A percentile compares a stretch with the other conserved stretches of the same genome.
Conservation (phyloP, 2,797 vertebrate species). For the Schizothorax lantsangensis region DNA sequence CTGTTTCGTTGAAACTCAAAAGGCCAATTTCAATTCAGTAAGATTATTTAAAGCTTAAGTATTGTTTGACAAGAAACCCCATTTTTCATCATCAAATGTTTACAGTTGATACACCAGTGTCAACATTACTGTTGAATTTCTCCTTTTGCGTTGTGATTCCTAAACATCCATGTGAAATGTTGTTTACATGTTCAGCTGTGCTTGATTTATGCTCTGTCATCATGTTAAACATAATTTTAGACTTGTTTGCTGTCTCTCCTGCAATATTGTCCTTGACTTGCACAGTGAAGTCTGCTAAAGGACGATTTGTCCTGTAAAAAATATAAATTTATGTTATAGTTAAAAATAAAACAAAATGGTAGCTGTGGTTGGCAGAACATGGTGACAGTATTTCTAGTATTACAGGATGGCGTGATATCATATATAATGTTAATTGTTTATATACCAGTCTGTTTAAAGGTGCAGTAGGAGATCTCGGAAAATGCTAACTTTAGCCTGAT, state of each 20-base stretch:
- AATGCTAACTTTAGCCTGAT: no score
- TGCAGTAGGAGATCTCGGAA: no score
- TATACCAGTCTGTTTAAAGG: no score
- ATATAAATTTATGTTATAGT: background rate
- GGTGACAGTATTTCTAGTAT: background rate
- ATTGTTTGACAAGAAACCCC: background rate
- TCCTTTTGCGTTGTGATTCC: background rate
- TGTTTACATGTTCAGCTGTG: background rate
- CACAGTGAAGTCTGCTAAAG: no score
- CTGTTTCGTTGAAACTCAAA: constrained; percentile 13
- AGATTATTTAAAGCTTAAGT: background rate
- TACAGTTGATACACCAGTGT: background rate
- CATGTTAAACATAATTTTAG: background rate
- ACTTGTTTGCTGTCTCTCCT: background rate
- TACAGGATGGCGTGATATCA: no score
- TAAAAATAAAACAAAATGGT: background rate
- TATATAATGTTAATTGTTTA: no score
- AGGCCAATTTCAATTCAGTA: background rate
- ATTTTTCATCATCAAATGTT: background rate
- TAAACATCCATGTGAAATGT: background rate
- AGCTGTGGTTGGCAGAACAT: background rate
- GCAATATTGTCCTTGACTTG: background rate
- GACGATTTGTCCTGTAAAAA: background rate
- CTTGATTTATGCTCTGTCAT: background rate
- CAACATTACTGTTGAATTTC: background rate